phyloP scores from a whole-genome alignment of 2,888 invertebrate species.

The Lasioglossum morio region DNA sequence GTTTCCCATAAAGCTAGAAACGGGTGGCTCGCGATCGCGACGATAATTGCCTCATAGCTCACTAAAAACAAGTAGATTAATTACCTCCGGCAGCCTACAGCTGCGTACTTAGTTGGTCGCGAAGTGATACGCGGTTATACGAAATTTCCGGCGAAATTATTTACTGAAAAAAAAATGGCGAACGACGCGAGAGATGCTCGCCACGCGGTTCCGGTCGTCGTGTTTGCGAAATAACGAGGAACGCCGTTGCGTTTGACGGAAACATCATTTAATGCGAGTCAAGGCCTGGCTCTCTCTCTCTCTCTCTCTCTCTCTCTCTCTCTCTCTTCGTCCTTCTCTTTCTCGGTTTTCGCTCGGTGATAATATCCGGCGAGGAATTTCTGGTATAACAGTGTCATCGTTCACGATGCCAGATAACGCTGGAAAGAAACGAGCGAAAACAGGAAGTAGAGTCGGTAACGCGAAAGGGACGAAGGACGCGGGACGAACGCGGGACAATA shows the following conservation, averaged over 20 bases:
- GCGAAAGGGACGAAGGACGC: conserved; percentile 47
- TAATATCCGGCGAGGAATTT: conserved; percentile 44
- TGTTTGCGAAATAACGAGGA: not conserved
- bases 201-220: not conserved
- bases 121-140: conserved; percentile 40
- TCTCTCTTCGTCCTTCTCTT: conserved; percentile 1
- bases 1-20: conserved; percentile 51
- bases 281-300: not conserved
- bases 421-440: conserved; percentile 36
- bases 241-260: conserved; percentile 29
- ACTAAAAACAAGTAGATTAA: conserved; percentile 51
- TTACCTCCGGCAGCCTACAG: conserved; percentile 52
- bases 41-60: conserved; percentile 46
- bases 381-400: conserved; percentile 49
- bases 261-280: conserved; percentile 42
- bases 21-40: conserved; percentile 25
- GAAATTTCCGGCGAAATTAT: conserved; percentile 36
- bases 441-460: conserved; percentile 49
- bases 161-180: conserved; percentile 6
- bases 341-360: conserved; percentile 17
- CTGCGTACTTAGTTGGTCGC: conserved; percentile 24
- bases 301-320: too few relatives aligned
- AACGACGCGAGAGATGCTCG: not conserved
- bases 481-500: conserved; percentile 59
- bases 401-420: conserved; percentile 35